Evolutionary conservation across 2,888 invertebrate genomes (phyloP).

Genomic region (Hemistola chrysoprasaria): DNA sequence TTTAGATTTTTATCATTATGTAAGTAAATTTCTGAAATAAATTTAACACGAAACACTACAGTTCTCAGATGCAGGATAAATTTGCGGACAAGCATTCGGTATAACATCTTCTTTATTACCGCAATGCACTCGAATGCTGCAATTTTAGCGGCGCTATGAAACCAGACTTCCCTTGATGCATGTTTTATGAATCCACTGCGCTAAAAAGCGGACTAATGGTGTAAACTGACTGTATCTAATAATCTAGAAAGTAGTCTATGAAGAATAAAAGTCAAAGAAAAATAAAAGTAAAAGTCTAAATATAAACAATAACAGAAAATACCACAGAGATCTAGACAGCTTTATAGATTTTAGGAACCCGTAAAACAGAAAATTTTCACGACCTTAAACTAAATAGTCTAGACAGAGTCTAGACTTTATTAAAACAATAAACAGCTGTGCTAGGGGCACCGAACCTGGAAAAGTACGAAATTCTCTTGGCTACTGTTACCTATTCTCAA

Average conservation of each 20-base stretch:
- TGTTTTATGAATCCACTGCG: conserved; percentile 33
- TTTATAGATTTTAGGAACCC: conserved; percentile 35
- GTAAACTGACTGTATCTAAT: background rate
- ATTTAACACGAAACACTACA: background rate
- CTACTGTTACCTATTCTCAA: conserved; percentile 5
- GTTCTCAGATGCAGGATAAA: no score
- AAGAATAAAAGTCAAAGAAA: no score
- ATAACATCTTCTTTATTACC: background rate
- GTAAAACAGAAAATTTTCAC: conserved; percentile 34
- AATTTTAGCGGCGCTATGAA: conserved; percentile 24
- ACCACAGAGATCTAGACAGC: conserved; percentile 25
- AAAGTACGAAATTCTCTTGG: conserved; percentile 8
- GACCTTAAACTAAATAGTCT: conserved; percentile 49
- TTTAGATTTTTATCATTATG: no score
- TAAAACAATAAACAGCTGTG: conserved; percentile 35
- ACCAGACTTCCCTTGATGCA: conserved; percentile 33
- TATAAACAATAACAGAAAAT: background rate
- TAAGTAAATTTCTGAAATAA: background rate
- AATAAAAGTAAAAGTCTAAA: background rate
- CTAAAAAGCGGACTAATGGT: conserved; percentile 1
- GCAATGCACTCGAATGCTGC: conserved; percentile 16
- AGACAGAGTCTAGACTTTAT: conserved; percentile 73
- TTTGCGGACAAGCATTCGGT: no score
- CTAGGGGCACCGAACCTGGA: conserved; percentile 17
- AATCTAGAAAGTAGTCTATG: background rate